Percentiles rank a stretch among this genome's conserved stretches.
Evolutionary conservation across 2,113 vertebrate species (phyloP).

Genomic region (Mionectes macconnelli): DNA sequence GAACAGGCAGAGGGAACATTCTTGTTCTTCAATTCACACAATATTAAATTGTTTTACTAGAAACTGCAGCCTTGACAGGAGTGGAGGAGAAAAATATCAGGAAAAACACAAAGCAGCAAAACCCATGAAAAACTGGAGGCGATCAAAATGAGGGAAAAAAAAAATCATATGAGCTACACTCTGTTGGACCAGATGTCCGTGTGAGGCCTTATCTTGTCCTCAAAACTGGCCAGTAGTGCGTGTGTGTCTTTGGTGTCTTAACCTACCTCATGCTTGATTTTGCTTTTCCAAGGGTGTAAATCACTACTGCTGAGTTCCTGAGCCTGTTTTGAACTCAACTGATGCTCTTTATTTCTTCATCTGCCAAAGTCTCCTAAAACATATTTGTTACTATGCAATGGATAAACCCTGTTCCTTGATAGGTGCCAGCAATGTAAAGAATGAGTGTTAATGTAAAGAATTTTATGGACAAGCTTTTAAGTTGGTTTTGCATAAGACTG

Average conservation of each 20-base stretch:
- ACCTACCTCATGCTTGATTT: background rate
- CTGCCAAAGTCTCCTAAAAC: background rate
- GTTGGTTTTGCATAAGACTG: background rate
- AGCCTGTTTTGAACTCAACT: background rate
- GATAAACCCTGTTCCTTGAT: background rate
- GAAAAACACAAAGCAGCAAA: background rate
- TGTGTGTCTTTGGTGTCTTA: background rate
- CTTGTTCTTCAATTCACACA: background rate
- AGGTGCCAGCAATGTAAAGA: background rate
- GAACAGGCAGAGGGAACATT: background rate
- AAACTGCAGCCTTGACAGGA: background rate
- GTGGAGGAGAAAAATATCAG: background rate
- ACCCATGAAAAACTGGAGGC: background rate
- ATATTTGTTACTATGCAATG: background rate
- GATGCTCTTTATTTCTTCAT: background rate
- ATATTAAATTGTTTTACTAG: background rate
- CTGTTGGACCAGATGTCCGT: background rate
- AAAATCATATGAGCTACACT: background rate
- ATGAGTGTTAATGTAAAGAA: background rate
- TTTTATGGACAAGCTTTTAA: background rate
- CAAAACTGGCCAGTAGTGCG: background rate
- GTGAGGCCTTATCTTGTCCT: background rate
- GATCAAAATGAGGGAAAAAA: background rate
- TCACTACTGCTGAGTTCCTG: background rate
- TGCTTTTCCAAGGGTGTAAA: background rate